These are phyloP conservation scores for Triplophysa siluroides DNA, from an alignment of 2,113 vertebrate genomes.

Conservation along the genomic window DNA sequence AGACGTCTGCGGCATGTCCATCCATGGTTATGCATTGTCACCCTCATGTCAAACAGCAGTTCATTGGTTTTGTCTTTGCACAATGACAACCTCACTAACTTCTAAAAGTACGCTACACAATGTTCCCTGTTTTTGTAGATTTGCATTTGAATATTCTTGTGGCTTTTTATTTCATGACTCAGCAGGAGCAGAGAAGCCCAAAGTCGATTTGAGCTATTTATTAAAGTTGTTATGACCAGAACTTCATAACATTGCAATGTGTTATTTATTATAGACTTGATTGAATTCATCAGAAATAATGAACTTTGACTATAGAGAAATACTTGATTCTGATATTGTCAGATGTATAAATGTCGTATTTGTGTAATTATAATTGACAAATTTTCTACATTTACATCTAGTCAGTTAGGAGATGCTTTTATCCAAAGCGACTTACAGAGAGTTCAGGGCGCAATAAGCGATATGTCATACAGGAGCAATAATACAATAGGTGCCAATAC, in stretches of 20 bases:
- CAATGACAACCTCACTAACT: slow-evolving; percentile 2
- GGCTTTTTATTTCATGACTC: background rate
- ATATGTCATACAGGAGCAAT: too few relatives aligned
- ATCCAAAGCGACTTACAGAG: too few relatives aligned
- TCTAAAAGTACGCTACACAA: slow-evolving; percentile 3
- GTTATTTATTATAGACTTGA: background rate
- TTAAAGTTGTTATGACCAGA: background rate
- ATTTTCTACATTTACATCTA: too few relatives aligned
- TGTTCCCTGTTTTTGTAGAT: background rate
- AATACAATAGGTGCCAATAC: too few relatives aligned
- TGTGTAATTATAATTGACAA: too few relatives aligned
- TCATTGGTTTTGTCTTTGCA: slow-evolving; percentile 9
- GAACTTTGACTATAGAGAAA: too few relatives aligned
- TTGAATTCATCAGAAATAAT: background rate
- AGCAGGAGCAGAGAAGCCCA: background rate
- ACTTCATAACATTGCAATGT: background rate
- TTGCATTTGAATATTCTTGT: background rate
- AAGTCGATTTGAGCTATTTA: too few relatives aligned
- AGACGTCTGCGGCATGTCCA: slow-evolving; percentile 6
- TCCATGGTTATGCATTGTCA: slow-evolving; percentile 1
- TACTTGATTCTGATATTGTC: too few relatives aligned
- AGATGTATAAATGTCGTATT: too few relatives aligned
- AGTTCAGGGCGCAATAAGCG: too few relatives aligned
- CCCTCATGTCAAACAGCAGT: background rate
- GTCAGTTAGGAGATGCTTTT: too few relatives aligned